Conservation (phyloP, 2,888 invertebrate species). For the Orthosia cruda region DNA sequence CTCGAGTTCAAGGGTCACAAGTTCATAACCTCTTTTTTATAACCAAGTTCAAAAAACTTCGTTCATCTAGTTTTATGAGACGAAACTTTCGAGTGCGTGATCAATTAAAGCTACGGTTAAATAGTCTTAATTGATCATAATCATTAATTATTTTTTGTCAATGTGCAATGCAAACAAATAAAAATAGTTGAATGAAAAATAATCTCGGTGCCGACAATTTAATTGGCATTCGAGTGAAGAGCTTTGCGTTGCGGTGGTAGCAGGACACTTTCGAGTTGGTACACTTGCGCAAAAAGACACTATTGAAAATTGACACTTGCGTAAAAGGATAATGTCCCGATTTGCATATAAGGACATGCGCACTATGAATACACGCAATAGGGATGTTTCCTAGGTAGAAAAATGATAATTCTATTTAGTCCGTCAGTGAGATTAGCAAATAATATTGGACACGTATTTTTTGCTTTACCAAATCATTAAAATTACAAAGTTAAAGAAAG, state of each 20-base stretch:
- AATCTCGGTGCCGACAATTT: conserved; percentile 38
- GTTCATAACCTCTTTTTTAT: conserved; percentile 12
- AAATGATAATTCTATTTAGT: too few species aligned
- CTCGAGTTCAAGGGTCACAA: conserved; percentile 30
- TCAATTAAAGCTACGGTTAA: not conserved
- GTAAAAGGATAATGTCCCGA: too few species aligned
- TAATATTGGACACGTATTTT: too few species aligned
- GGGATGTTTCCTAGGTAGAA: too few species aligned
- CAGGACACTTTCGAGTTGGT: not conserved
- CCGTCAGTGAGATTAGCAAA: too few species aligned
- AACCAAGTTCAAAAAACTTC: not conserved
- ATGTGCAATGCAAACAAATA: not conserved
- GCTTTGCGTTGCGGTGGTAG: conserved; percentile 23
- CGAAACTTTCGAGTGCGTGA: conserved; percentile 15
- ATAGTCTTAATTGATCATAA: not conserved
- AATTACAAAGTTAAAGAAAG: too few species aligned
- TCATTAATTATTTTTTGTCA: not conserved
- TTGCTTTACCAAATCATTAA: too few species aligned
- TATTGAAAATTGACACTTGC: not conserved
- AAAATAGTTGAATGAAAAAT: conserved; percentile 12
- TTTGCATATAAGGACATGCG: too few species aligned
- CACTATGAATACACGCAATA: too few species aligned
- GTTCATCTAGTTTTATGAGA: not conserved
- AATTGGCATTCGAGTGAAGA: conserved; percentile 60
- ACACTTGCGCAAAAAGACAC: not conserved